A percentile compares a stretch with the other conserved stretches of the same genome.
These are phyloP conservation scores for Drosophila infuscata DNA, from an alignment of 2,888 invertebrate genomes.

Conservation along the genomic window DNA sequence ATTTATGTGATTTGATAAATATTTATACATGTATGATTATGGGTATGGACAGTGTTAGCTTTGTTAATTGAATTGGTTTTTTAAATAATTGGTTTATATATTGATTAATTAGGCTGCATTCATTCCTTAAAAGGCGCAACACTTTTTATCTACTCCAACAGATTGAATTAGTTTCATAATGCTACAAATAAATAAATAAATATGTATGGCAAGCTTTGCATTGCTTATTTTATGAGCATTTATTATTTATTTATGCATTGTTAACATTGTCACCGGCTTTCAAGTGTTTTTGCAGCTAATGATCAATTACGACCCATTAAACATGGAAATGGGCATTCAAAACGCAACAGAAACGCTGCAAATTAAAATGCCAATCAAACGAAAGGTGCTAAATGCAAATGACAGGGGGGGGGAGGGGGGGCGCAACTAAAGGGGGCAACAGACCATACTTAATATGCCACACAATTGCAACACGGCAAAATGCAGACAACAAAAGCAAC, in stretches of 20 bases:
- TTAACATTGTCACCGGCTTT: slow-evolving; percentile 52
- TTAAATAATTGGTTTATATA: slow-evolving; percentile 57
- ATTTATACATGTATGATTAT: slow-evolving; percentile 36
- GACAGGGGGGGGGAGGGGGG: background rate
- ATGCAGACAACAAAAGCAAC: background rate
- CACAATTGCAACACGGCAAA: slow-evolving; percentile 6
- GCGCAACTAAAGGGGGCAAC: background rate
- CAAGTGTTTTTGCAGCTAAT: slow-evolving; percentile 68
- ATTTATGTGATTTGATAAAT: slow-evolving; percentile 48
- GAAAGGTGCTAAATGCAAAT: slow-evolving; percentile 44
- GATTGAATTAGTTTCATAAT: slow-evolving; percentile 28
- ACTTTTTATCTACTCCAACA: slow-evolving; percentile 43
- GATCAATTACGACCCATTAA: slow-evolving; percentile 67
- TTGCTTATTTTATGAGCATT: slow-evolving; percentile 41
- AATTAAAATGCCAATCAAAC: slow-evolving; percentile 22
- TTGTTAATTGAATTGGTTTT: slow-evolving; percentile 67
- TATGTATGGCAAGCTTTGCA: slow-evolving; percentile 38
- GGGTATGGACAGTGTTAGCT: slow-evolving; percentile 54
- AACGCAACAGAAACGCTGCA: slow-evolving; percentile 20
- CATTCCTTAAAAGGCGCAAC: slow-evolving; percentile 32
- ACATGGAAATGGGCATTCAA: slow-evolving; percentile 50
- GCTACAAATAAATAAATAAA: slow-evolving; percentile 31
- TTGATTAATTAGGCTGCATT: slow-evolving; percentile 70
- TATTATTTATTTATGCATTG: slow-evolving; percentile 68
- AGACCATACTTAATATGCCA: slow-evolving; percentile 10